Percentiles rank a stretch among this genome's conserved stretches.
phyloP scores from a whole-genome alignment of 1,140 invertebrate genomes.

The Drosophila elegans region DNA sequence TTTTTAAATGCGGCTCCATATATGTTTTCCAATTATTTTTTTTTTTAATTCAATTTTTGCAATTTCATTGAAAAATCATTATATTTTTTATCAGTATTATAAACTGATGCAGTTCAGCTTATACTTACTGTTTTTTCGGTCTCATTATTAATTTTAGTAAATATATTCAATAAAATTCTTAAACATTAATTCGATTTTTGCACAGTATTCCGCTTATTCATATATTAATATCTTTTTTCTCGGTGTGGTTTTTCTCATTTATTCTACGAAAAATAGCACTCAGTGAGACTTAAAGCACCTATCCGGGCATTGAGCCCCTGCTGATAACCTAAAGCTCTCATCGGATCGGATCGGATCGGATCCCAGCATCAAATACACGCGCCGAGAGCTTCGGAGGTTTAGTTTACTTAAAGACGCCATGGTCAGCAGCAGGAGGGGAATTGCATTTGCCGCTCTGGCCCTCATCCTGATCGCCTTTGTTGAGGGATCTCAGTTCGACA shows the following conservation, averaged over 20 bases:
- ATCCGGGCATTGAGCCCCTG: conserved; percentile 28
- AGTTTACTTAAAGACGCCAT: conserved; percentile 49
- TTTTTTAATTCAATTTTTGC: too few relatives aligned
- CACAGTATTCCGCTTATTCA: too few relatives aligned
- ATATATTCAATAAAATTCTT: too few relatives aligned
- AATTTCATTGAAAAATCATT: too few relatives aligned
- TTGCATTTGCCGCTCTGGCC: conserved; percentile 12
- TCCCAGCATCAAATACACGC: conserved; percentile 29
- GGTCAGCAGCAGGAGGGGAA: conserved; percentile 14
- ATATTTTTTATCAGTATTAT: too few relatives aligned
- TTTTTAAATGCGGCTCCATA: too few relatives aligned
- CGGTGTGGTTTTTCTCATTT: conserved; percentile 7
- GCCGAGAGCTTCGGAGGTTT: conserved; percentile 18
- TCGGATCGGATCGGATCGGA: neutral
- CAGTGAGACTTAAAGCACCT: conserved; percentile 19
- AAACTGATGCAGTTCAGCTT: too few relatives aligned
- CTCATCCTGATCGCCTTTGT: conserved; percentile 17
- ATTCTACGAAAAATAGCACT: conserved; percentile 20
- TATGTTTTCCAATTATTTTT: too few relatives aligned
- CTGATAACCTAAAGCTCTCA: conserved; percentile 48
- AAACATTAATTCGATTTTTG: too few relatives aligned
- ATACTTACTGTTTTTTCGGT: too few relatives aligned
- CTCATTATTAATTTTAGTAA: too few relatives aligned
- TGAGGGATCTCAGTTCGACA: conserved; percentile 38
- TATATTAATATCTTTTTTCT: neutral